Evolutionary conservation across 30 jellyfish, hydroid and myxozoan species (phyloP).

Genomic region (Hydra vulgaris): DNA sequence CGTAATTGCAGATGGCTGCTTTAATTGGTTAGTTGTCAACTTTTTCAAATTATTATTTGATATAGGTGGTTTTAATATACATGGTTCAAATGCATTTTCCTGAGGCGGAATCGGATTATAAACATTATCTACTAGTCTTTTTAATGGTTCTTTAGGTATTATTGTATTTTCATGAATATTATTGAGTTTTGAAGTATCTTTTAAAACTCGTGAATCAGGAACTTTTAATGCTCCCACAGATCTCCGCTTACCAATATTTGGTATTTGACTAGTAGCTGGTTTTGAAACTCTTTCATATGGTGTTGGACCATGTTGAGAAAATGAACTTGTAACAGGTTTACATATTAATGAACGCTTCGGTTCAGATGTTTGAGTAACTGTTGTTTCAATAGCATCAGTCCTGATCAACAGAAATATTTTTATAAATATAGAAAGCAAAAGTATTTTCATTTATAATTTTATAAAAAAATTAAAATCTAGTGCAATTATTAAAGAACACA

Average conservation of each 20-base stretch:
- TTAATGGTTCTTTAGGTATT: background rate
- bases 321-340: background rate
- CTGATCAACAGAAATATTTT: background rate
- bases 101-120: background rate
- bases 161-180: background rate
- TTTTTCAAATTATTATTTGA: background rate
- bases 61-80: background rate
- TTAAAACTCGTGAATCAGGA: slow-evolving; percentile 9
- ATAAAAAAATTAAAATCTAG: no score
- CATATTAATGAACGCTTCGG: background rate
- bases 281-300: slow-evolving; percentile 23
- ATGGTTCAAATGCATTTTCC: background rate
- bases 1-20: background rate
- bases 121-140: background rate
- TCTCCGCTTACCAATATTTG: slow-evolving; percentile 28
- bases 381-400: background rate
- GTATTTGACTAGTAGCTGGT: slow-evolving; percentile 22
- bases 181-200: background rate
- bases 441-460: no score
- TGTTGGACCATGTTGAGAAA: slow-evolving; percentile 25
- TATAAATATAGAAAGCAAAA: background rate
- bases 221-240: slow-evolving; percentile 28
- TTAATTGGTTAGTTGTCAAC: background rate
- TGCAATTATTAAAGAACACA: no score
- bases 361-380: background rate